Evolutionary conservation across 1,140 invertebrate genomes (phyloP).

Genomic region (Acromyrmex heyeri): DNA sequence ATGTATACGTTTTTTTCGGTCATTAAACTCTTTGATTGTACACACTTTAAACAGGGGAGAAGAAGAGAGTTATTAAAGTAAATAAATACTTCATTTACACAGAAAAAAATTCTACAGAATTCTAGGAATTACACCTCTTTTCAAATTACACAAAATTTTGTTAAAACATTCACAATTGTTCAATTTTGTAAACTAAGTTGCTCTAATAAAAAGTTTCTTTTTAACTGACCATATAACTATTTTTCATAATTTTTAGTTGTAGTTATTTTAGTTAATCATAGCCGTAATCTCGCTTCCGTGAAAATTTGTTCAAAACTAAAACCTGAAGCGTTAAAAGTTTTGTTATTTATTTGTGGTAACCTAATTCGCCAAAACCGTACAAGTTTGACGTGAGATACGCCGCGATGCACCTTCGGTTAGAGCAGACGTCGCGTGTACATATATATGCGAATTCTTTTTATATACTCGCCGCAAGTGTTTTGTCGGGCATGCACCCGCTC

Average conservation of each 20-base stretch:
- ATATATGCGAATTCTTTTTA: slow-evolving; percentile 35
- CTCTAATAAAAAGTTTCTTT: neutral
- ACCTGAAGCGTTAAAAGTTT: neutral
- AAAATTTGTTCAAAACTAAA: slow-evolving; percentile 25
- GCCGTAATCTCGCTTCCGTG: neutral
- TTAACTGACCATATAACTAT: neutral
- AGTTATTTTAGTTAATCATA: neutral
- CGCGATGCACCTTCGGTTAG: slow-evolving; percentile 1
- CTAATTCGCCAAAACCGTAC: slow-evolving; percentile 30
- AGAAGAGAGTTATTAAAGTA: neutral
- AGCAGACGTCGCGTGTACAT: neutral
- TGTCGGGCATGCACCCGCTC: slow-evolving; percentile 49
- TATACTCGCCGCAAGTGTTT: slow-evolving; percentile 44
- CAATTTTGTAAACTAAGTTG: neutral
- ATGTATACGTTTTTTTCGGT: neutral
- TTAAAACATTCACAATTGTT: neutral
- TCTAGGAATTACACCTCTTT: neutral
- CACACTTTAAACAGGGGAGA: neutral
- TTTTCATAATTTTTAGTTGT: neutral
- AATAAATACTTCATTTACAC: neutral
- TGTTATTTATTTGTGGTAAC: slow-evolving; percentile 9
- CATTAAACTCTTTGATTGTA: slow-evolving; percentile 14
- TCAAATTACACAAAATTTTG: neutral
- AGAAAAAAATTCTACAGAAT: neutral
- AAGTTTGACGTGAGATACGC: slow-evolving; percentile 11